phyloP scores from a whole-genome alignment of 2,888 invertebrate genomes.

The Hemithea aestivaria region DNA sequence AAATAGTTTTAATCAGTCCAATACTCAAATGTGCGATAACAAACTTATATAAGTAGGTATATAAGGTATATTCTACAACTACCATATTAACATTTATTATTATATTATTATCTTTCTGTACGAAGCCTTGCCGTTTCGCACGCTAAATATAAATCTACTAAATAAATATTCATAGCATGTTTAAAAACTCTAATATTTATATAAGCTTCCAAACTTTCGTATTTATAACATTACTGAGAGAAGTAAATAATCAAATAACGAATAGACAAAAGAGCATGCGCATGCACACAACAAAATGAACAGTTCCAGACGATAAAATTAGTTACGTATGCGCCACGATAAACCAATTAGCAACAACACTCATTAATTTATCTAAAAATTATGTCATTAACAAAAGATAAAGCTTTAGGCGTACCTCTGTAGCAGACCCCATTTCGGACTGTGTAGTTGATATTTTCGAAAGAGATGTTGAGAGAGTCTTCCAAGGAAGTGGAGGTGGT shows the following conservation, averaged over 20 bases:
- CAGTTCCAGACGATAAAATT: conserved; percentile 16
- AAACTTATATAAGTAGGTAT: no score
- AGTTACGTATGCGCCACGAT: conserved; percentile 18
- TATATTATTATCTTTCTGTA: no score
- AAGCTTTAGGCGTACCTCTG: conserved; percentile 69
- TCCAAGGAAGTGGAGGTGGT: conserved; percentile 63
- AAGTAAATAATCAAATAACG: background rate
- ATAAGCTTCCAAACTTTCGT: no score
- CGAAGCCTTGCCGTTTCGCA: no score
- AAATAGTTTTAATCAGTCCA: no score
- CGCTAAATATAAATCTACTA: no score
- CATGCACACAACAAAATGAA: conserved; percentile 14
- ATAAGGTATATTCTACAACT: no score
- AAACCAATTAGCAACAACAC: conserved; percentile 19
- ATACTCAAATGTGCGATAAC: no score
- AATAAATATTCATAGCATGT: no score
- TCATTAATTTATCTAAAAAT: conserved; percentile 17
- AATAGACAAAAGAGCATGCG: conserved; percentile 10
- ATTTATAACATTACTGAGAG: no score
- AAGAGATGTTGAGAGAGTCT: conserved; percentile 81
- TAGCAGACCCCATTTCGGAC: conserved; percentile 79
- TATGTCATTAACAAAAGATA: conserved; percentile 16
- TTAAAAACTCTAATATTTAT: no score
- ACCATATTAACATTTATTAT: no score
- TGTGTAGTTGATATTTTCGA: conserved; percentile 82